phyloP scores from a whole-genome alignment of 2,888 invertebrate genomes.

The Cyrtodaria siliqua region DNA sequence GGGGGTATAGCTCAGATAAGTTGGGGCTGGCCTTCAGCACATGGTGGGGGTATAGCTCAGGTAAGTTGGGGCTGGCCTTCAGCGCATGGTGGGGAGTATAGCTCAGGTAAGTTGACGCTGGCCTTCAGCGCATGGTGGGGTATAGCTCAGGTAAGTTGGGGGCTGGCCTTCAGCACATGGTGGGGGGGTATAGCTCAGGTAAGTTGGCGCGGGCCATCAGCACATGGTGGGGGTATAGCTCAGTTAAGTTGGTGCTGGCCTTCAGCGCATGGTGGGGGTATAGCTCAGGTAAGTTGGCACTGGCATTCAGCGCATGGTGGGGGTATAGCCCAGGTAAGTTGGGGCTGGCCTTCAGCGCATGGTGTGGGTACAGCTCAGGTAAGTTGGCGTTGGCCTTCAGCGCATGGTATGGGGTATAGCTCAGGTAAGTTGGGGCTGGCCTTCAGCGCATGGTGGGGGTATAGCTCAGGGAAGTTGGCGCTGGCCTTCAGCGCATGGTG shows the following conservation, averaged over 20 bases:
- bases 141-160: constrained; percentile 92
- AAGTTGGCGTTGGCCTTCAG: constrained; percentile 90
- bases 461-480: constrained; percentile 92
- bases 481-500: constrained; percentile 94
- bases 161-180: no score
- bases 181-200: no score
- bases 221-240: no score
- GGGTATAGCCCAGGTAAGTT: constrained; percentile 95
- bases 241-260: constrained; percentile 92
- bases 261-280: constrained; percentile 98
- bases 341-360: no score
- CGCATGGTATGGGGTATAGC: constrained; percentile 99
- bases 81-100: no score
- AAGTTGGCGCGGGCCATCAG: no score
- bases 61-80: no score
- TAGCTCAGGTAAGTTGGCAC: constrained; percentile 95
- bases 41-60: no score
- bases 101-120: no score
- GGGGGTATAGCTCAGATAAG: constrained; percentile 96
- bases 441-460: constrained; percentile 86
- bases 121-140: constrained; percentile 87
- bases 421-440: constrained; percentile 88
- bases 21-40: no score
- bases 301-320: constrained; percentile 97
- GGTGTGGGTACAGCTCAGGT: no score